Conservation (phyloP, 2,113 vertebrate species). For the Accipiter cooperii region DNA sequence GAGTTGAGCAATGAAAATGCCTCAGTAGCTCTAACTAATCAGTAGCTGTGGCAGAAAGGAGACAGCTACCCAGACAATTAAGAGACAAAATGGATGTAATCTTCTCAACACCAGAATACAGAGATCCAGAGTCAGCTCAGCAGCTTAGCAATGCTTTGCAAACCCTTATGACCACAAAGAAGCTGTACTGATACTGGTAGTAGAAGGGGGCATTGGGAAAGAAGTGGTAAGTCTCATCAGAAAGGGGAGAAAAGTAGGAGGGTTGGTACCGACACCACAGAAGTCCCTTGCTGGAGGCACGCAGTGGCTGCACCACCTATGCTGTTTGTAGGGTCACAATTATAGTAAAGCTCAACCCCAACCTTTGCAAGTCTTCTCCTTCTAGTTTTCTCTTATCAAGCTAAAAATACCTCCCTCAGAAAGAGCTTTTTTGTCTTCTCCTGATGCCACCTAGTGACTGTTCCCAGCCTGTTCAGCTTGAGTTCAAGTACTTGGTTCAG, state of each 20-base stretch:
- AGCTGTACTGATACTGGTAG: background rate
- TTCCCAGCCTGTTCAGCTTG: background rate
- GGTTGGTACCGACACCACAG: background rate
- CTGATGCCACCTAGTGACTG: background rate
- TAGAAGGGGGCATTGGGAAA: background rate
- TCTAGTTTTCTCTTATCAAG: background rate
- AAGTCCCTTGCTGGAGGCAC: background rate
- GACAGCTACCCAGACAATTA: background rate
- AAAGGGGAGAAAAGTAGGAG: background rate
- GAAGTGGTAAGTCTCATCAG: background rate
- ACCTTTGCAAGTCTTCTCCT: background rate
- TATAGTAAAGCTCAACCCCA: background rate
- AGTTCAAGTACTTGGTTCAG: background rate
- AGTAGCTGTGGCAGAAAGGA: background rate
- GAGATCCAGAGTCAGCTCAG: background rate
- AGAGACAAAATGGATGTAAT: background rate
- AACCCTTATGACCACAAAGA: background rate
- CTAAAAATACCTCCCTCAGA: background rate
- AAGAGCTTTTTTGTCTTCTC: background rate
- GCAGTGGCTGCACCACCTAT: background rate
- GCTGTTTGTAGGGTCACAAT: background rate
- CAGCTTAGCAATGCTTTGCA: background rate
- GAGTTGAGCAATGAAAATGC: background rate
- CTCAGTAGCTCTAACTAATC: background rate
- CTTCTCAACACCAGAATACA: background rate